Evolutionary conservation across 2,888 invertebrate species (phyloP).

Genomic region (Parelbella ahira): DNA sequence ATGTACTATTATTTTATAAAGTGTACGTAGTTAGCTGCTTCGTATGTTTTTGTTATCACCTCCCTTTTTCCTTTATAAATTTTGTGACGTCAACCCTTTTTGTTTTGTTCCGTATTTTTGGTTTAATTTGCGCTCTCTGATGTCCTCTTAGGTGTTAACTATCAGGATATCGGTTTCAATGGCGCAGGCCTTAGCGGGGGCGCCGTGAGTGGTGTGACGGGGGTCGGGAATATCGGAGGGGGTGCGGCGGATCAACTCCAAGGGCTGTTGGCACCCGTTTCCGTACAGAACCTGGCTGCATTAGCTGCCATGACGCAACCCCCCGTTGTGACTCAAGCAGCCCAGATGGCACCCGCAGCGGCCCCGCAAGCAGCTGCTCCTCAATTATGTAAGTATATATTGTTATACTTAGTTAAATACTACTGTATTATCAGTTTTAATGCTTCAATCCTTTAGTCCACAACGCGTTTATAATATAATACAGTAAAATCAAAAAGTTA

Average conservation of each 20-base stretch:
- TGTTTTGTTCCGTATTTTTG: slow-evolving; percentile 27
- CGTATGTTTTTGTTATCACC: slow-evolving; percentile 27
- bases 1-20: slow-evolving; percentile 10
- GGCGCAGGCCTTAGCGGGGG: slow-evolving; percentile 72
- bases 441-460: not conserved
- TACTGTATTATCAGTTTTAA: too few species aligned
- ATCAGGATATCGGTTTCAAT: slow-evolving; percentile 77
- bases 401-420: too few species aligned
- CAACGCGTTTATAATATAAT: too few species aligned
- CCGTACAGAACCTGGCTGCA: slow-evolving; percentile 95
- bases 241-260: slow-evolving; percentile 94
- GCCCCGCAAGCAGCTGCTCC: slow-evolving; percentile 57
- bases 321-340: slow-evolving; percentile 76
- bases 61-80: slow-evolving; percentile 22
- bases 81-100: slow-evolving; percentile 23
- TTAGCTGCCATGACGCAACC: slow-evolving; percentile 89
- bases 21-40: slow-evolving; percentile 3
- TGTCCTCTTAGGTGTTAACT: slow-evolving; percentile 67
- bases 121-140: slow-evolving; percentile 34
- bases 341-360: slow-evolving; percentile 66
- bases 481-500: too few species aligned
- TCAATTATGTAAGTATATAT: slow-evolving; percentile 63
- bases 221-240: slow-evolving; percentile 78
- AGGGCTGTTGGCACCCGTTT: slow-evolving; percentile 90
- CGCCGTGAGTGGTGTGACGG: slow-evolving; percentile 47